These are phyloP conservation scores for Myotis myotis DNA, from an alignment of 2,797 vertebrate genomes.

Conservation along the genomic window DNA sequence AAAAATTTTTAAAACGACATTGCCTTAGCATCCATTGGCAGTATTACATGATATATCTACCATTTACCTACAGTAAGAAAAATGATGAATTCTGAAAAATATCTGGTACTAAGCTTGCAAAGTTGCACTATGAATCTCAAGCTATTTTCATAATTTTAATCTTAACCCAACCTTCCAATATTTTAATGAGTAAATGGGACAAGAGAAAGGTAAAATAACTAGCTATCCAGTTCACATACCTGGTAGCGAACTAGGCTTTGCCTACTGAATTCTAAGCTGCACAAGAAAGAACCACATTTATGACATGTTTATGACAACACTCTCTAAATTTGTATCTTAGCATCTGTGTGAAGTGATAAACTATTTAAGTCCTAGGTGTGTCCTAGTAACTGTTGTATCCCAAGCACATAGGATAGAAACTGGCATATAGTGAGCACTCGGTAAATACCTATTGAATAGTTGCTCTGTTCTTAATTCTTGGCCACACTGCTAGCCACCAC, in stretches of 20 bases:
- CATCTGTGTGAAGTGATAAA: background rate
- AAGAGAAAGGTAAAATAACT: background rate
- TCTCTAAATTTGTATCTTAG: background rate
- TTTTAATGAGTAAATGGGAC: background rate
- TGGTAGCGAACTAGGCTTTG: background rate
- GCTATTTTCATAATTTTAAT: background rate
- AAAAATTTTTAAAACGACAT: background rate
- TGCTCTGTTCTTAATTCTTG: background rate
- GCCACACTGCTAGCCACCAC: background rate
- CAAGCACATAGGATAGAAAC: background rate
- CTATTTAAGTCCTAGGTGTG: background rate
- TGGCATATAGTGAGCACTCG: background rate
- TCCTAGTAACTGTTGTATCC: background rate
- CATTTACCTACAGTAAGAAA: background rate
- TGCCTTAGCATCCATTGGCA: background rate
- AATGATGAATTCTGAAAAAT: slow-evolving; percentile 2
- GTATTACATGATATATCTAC: background rate
- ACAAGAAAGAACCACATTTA: background rate
- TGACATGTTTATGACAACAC: background rate
- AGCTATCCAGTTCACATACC: background rate
- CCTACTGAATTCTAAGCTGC: background rate
- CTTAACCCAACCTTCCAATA: background rate
- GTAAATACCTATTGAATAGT: background rate
- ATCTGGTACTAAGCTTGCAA: background rate
- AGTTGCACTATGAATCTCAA: background rate